phyloP scores from a whole-genome alignment of 2,113 vertebrate species.

The Tor tambroides region DNA sequence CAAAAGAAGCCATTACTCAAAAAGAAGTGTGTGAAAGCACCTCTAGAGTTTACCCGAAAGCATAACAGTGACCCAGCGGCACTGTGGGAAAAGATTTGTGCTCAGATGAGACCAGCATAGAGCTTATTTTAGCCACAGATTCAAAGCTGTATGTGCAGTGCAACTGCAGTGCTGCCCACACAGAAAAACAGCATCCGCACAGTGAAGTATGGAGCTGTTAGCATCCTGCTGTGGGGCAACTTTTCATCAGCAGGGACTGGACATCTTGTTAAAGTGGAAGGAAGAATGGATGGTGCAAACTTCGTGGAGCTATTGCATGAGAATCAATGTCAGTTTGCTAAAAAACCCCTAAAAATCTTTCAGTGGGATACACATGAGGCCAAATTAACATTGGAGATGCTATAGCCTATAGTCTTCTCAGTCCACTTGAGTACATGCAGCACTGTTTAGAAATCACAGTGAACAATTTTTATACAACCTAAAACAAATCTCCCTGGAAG shows the following conservation, averaged over 20 bases:
- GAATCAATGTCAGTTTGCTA: constrained; percentile 2
- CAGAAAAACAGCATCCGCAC: constrained; percentile 9
- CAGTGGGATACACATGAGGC: background rate
- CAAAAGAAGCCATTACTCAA: constrained; percentile 27
- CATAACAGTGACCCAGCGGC: background rate
- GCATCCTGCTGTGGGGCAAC: background rate
- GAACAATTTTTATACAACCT: too few relatives aligned
- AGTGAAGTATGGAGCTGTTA: constrained; percentile 20
- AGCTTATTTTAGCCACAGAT: constrained; percentile 13
- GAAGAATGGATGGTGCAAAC: constrained; percentile 26
- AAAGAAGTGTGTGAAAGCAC: background rate
- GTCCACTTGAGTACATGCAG: background rate
- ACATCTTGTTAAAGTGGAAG: constrained; percentile 21
- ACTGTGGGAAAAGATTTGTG: constrained; percentile 12
- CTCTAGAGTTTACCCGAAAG: background rate
- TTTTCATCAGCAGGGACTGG: constrained; percentile 1
- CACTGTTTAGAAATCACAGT: too few relatives aligned
- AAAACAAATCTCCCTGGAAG: background rate
- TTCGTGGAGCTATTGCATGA: background rate
- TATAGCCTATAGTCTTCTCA: background rate
- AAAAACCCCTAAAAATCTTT: background rate
- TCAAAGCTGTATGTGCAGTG: constrained; percentile 28
- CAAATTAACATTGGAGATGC: background rate
- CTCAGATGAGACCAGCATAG: constrained; percentile 8
- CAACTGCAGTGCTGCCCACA: background rate